A percentile compares a stretch with the other conserved stretches of the same genome.
Conservation (phyloP, 2,797 vertebrate genomes). For the Tokudaia muenninki region DNA sequence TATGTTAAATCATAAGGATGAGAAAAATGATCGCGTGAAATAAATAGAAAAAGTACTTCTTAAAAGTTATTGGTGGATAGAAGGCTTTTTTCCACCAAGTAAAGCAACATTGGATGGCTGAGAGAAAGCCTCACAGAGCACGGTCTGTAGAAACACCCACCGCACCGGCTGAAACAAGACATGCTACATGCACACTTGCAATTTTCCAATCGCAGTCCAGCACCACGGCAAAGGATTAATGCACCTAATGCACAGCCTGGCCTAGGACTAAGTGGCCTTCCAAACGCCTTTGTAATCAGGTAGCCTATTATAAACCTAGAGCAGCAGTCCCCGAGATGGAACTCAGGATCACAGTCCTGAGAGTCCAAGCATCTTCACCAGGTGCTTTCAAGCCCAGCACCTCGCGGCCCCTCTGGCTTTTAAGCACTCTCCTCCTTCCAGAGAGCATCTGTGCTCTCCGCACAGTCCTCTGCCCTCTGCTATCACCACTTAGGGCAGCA, state of each 20-base stretch:
- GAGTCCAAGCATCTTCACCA: slow-evolving; percentile 61
- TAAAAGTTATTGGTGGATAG: slow-evolving; percentile 32
- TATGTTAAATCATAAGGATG: slow-evolving; percentile 56
- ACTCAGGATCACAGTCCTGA: slow-evolving; percentile 45
- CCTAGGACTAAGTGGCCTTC: slow-evolving; percentile 75
- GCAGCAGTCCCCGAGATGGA: slow-evolving; percentile 14
- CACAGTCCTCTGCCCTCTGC: slow-evolving; percentile 65
- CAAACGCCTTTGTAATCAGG: slow-evolving; percentile 71
- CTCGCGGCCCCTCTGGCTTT: slow-evolving; percentile 60
- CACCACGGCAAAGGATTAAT: not conserved
- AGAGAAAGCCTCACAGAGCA: slow-evolving; percentile 6
- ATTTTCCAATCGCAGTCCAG: slow-evolving; percentile 36
- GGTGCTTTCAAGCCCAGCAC: slow-evolving; percentile 75
- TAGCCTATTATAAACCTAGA: slow-evolving; percentile 55
- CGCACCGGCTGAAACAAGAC: not conserved
- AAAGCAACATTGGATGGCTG: slow-evolving; percentile 18
- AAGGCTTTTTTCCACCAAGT: not conserved
- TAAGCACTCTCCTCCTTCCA: slow-evolving; percentile 69
- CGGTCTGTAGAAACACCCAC: not conserved
- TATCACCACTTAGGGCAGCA: slow-evolving; percentile 60
- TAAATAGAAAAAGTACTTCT: slow-evolving; percentile 37
- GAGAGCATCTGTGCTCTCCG: slow-evolving; percentile 55
- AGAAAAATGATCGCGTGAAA: slow-evolving; percentile 40
- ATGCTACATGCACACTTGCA: not conserved
- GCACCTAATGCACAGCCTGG: slow-evolving; percentile 58